Percentiles rank a stretch among this genome's conserved stretches.
Conservation (phyloP, 2,113 vertebrate genomes). For the Seriola dumerili region DNA sequence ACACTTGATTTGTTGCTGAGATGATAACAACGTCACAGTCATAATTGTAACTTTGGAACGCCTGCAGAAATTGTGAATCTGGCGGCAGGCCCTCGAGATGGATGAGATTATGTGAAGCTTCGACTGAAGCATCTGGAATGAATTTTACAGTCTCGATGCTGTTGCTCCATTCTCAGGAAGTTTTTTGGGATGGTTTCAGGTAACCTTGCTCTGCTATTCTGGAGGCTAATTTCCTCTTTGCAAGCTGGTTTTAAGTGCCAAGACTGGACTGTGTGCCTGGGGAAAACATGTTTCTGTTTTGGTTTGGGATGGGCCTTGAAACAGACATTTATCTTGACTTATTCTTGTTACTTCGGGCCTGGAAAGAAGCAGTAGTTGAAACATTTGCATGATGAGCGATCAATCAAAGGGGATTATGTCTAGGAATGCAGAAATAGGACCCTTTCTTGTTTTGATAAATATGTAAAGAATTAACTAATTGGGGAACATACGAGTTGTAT, state of each 20-base stretch:
- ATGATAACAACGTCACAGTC: neutral
- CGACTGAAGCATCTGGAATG: constrained; percentile 78
- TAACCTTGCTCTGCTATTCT: constrained; percentile 67
- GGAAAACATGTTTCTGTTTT: constrained; percentile 64
- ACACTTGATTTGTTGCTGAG: constrained; percentile 18
- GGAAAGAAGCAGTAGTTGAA: constrained; percentile 7
- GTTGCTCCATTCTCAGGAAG: constrained; percentile 67
- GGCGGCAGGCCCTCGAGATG: constrained; percentile 40
- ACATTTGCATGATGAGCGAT: constrained; percentile 22
- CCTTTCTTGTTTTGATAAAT: neutral
- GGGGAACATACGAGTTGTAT: constrained; percentile 7
- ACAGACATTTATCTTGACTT: constrained; percentile 17
- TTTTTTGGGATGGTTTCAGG: constrained; percentile 73
- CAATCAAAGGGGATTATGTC: constrained; percentile 11
- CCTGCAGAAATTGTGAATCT: constrained; percentile 31
- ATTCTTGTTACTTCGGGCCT: constrained; percentile 16
- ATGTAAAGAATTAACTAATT: constrained; percentile 8
- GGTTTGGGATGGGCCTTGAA: constrained; percentile 35
- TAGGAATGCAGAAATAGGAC: neutral
- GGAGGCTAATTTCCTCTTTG: constrained; percentile 69
- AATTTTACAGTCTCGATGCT: constrained; percentile 67
- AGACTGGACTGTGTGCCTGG: constrained; percentile 47
- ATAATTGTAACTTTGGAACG: neutral
- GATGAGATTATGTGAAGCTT: constrained; percentile 63
- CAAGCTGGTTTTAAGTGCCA: constrained; percentile 30